These are phyloP conservation scores for Pseudachorutes palmiensis DNA, from an alignment of 1,140 invertebrate species.

Conservation along the genomic window DNA sequence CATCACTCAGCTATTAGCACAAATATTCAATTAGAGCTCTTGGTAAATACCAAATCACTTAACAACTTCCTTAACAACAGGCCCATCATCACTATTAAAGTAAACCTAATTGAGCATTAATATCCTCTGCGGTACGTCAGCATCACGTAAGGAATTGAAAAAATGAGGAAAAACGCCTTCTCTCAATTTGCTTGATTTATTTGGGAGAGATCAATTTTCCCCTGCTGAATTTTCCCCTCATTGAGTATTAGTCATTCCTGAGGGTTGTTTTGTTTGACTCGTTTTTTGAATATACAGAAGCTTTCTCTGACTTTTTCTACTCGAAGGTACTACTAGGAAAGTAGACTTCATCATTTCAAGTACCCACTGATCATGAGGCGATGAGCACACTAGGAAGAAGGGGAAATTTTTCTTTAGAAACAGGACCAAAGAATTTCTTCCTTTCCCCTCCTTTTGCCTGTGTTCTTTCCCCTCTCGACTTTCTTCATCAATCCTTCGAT, in stretches of 20 bases:
- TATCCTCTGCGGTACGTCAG: not conserved
- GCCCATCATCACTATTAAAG: too few species aligned
- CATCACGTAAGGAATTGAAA: not conserved
- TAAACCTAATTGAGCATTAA: not conserved
- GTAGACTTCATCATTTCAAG: not conserved
- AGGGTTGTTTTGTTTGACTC: not conserved
- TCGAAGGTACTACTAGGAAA: not conserved
- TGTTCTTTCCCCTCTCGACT: not conserved
- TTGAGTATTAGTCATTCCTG: not conserved
- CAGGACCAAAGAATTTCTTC: not conserved
- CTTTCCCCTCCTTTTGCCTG: not conserved
- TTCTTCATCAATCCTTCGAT: too few species aligned
- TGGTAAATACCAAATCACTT: too few species aligned
- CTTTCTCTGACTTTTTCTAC: not conserved
- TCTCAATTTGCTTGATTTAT: conserved; percentile 1
- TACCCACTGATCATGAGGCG: not conserved
- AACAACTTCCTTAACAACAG: too few species aligned
- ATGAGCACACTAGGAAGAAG: not conserved
- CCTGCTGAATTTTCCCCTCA: not conserved
- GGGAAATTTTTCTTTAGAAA: not conserved
- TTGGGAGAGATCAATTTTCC: not conserved
- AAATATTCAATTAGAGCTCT: too few species aligned
- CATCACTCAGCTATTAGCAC: too few species aligned
- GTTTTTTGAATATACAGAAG: not conserved
- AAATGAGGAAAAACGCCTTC: not conserved